These are phyloP conservation scores for Caenorhabditis japonica DNA, from an alignment of 2,888 invertebrate genomes.

Conservation along the genomic window DNA sequence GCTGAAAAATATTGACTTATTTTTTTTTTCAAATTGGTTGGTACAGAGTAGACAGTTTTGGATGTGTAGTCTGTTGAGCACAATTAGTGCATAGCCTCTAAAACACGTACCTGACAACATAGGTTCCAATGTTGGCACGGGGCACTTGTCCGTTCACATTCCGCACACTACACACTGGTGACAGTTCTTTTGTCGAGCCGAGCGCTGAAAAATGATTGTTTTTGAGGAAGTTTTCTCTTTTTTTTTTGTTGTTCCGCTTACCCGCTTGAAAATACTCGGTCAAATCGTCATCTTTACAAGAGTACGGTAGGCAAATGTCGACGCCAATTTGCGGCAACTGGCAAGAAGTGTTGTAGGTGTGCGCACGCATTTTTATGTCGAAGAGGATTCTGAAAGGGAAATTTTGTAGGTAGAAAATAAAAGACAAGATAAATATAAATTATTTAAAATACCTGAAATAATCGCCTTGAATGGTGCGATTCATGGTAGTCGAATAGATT, in stretches of 20 bases:
- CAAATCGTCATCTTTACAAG: conserved; percentile 45
- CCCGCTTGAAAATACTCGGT: conserved; percentile 44
- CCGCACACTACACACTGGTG: conserved; percentile 45
- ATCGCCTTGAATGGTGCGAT: conserved; percentile 34
- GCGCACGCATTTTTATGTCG: conserved; percentile 41
- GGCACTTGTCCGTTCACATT: conserved; percentile 47
- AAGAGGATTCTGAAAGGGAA: conserved; percentile 33
- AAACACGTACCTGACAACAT: conserved; percentile 32
- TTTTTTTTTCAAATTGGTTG: no score
- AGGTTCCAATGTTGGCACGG: background rate
- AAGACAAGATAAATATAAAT: background rate
- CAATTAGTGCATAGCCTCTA: no score
- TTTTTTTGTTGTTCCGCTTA: background rate
- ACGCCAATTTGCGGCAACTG: conserved; percentile 47
- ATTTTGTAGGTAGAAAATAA: background rate
- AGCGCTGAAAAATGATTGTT: conserved; percentile 20
- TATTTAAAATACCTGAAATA: conserved; percentile 24
- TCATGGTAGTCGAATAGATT: conserved; percentile 40
- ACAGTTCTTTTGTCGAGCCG: conserved; percentile 7
- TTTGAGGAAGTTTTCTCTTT: background rate
- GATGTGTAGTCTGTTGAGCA: no score
- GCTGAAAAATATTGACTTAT: conserved; percentile 5
- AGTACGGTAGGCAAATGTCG: conserved; percentile 45
- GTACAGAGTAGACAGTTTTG: no score
- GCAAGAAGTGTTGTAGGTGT: conserved; percentile 21